phyloP scores from a whole-genome alignment of 2,113 vertebrate species.

The Sander lucioperca region DNA sequence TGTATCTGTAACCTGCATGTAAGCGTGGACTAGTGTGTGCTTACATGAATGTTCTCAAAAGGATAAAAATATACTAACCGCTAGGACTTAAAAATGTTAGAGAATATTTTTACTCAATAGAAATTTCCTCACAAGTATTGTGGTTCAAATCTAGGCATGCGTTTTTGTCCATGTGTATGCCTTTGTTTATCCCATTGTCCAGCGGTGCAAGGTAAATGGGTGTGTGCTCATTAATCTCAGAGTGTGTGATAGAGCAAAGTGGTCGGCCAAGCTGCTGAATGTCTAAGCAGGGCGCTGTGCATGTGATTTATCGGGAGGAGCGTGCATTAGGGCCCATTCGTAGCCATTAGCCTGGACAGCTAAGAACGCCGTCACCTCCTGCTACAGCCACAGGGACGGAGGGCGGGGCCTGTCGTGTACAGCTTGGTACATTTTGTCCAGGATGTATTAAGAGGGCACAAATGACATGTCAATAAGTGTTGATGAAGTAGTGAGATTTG shows the following conservation, averaged over 20 bases:
- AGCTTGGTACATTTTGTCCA: slow-evolving; percentile 39
- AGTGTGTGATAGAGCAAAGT: slow-evolving; percentile 68
- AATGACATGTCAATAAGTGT: slow-evolving; percentile 3
- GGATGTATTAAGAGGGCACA: slow-evolving; percentile 9
- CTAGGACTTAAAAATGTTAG: not conserved
- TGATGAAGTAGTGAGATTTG: not conserved
- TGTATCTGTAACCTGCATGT: not conserved
- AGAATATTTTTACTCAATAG: slow-evolving; percentile 19
- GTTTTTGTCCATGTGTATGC: slow-evolving; percentile 34
- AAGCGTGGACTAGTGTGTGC: not conserved
- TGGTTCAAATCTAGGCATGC: slow-evolving; percentile 22
- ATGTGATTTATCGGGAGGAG: slow-evolving; percentile 82
- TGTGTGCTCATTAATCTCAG: slow-evolving; percentile 82
- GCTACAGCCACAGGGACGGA: slow-evolving; percentile 25
- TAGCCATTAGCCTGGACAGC: slow-evolving; percentile 81
- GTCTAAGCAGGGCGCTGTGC: slow-evolving; percentile 73
- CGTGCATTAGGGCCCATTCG: slow-evolving; percentile 76
- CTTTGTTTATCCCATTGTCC: slow-evolving; percentile 62
- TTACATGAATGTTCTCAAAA: not conserved
- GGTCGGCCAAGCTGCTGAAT: slow-evolving; percentile 79
- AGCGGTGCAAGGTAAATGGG: slow-evolving; percentile 77
- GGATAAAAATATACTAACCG: not conserved
- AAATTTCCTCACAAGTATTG: slow-evolving; percentile 30
- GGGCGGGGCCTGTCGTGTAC: slow-evolving; percentile 26
- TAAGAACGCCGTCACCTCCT: slow-evolving; percentile 77